Evolutionary conservation across 2,888 invertebrate genomes (phyloP), one percentile per base, ranked within the genome.

Genomic region (Ypsolopha sequella): DNA sequence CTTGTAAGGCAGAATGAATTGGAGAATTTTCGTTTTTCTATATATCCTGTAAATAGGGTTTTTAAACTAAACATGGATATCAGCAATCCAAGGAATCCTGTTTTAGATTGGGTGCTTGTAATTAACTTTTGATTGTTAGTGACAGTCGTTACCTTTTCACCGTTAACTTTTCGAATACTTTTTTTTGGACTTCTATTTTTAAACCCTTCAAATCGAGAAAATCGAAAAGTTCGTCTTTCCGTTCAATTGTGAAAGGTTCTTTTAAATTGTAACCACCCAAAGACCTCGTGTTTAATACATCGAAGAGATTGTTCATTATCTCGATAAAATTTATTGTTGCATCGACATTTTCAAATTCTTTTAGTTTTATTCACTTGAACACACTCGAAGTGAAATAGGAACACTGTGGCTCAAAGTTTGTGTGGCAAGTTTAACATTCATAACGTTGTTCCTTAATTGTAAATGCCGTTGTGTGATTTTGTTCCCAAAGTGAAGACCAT

Each of bases 401-500:
- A 53, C 53, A 10, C 51, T 53, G 13, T 36, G 50, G 44, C 53
- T 55, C 7, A 58, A 44, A 9, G 56, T 41, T 44, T 58, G 57
- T 10, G 54, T 53, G 10, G 56, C 56, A 13, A 57, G 51, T 43
- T 58, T 57, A 2, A 58, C 54, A 11, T 57, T 58, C 54, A 59
- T 59, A 24, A 59, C 56, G 6, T 10, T 49, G 33, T 57, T 57
- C 45, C 55, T 41, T 36, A 58, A 56, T 6, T 54, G n/a, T 36
- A 56, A 36, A 41, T 55, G 54, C 11, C 53, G 53, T 48, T 51
- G 48, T 24, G 53, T 48, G 11, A 55, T 43, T n/a, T 48, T 48
- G 48, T 55, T 13, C 4, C 24, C 24, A 24, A 24, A 24, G 24
- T 24, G 24, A 24, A 24, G 24, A 24, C 24, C 24, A 24, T 3